Evolutionary conservation across 2,888 invertebrate genomes (phyloP), one percentile per base, ranked within the genome.

Genomic region (Zhuqinia jingwanae): DNA sequence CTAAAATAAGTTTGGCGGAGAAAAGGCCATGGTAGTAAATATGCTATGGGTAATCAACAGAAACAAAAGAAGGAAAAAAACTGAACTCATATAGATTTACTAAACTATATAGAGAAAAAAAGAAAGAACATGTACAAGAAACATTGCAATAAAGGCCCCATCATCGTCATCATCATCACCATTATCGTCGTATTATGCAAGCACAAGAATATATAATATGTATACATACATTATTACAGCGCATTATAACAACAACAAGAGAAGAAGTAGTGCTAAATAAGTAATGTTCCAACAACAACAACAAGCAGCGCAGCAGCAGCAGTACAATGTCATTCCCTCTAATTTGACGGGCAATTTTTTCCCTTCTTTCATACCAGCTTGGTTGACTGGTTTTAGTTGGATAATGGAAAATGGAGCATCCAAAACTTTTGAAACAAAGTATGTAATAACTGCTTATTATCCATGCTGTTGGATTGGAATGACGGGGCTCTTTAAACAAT

Each of bases 181-280:
- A 58, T 22, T n/a, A 36, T 36, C 8, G 36, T 36, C 36, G 36
- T 36, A 6, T 36, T 36, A 3, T 36, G 36, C 36, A 36, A 6
- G 36, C 3, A 36, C 36, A 36, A 36, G 8, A 36, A 36, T 6
- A 36, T 36, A n/a, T n/a, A n/a, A 42, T 8, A 8, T 8, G 11
- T 8, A 42, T 8, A 42, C 42, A 8, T n/a, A n/a, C 27, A 27
- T 27, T 30, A 60, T 36, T 20, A 65, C 42, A 42, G 17, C 15
- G 22, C 15, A 68, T 68, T 45, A 68, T 68, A 36, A 8, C 36
- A 36, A 8, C 8, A 36, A 8, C 36, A 8, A 68, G 42, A 68
- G 65, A 6, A 56, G 58, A 17, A 65, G 65, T 65, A 47, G 68
- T 68, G 68, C 42, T 68, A 68, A 68, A 68, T 68, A 68, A 68